Conservation (phyloP, 2,797 vertebrate genomes). For the Lagorchestes hirsutus region DNA sequence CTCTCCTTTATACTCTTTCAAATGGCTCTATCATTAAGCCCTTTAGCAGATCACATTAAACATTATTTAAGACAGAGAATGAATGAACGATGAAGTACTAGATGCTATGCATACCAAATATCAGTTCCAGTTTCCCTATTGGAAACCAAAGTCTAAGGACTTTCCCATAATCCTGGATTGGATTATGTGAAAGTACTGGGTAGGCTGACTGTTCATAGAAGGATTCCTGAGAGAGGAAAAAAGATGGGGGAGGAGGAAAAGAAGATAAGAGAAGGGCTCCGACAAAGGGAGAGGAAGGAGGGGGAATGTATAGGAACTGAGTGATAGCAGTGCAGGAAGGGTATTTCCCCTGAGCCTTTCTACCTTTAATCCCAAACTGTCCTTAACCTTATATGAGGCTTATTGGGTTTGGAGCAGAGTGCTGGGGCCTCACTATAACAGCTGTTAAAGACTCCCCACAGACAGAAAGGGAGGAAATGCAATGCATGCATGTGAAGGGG, state of each 20-base stretch:
- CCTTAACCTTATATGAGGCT: slow-evolving; percentile 58
- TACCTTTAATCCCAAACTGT: slow-evolving; percentile 47
- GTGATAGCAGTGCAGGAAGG: not conserved
- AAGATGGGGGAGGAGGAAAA: not conserved
- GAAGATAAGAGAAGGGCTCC: not conserved
- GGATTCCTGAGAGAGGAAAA: not conserved
- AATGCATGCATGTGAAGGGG: slow-evolving; percentile 48
- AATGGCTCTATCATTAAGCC: slow-evolving; percentile 51
- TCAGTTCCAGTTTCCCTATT: fast-evolving
- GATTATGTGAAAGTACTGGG: not conserved
- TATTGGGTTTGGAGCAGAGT: slow-evolving; percentile 65
- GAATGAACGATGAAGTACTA: slow-evolving; percentile 18
- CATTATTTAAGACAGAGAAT: slow-evolving; percentile 37
- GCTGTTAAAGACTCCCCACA: slow-evolving; percentile 77
- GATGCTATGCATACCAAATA: not conserved
- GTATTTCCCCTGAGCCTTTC: slow-evolving; percentile 12
- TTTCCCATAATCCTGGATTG: not conserved
- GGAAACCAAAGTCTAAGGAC: not conserved
- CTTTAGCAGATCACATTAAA: slow-evolving; percentile 24
- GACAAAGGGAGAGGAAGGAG: no score
- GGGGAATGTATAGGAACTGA: not conserved
- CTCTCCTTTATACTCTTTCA: slow-evolving; percentile 46
- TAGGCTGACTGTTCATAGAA: not conserved
- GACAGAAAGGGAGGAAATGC: slow-evolving; percentile 81
- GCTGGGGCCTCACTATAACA: slow-evolving; percentile 75